Base-by-base conservation (phyloP, 92 coral and sea anemone species). In the Heteractis magnifica region DNA sequence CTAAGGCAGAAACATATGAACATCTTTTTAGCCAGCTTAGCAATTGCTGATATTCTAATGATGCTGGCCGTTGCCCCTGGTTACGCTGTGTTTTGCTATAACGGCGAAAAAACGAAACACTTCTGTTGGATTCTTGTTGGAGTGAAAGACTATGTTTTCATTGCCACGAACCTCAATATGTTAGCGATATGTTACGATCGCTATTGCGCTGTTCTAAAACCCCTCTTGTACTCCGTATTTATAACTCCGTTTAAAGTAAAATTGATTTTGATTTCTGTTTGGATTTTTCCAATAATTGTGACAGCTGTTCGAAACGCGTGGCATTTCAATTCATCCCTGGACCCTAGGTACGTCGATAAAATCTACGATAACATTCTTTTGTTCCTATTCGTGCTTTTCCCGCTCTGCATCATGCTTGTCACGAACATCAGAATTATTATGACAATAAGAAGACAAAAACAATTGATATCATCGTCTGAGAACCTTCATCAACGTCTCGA, bases 131-230 rank as follows among this genome's bases (percentile, higher is more conserved):
- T 10, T 14, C 62, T 58, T 77, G 86, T 60, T 81, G 89, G 92
- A 26, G 50, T 78, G 53, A 78, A 78, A 59, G 92, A 89, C 76
- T 51, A 80, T 10, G 83, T 84, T 6, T 87, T 92, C 77, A 68
- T 88, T 10, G 85, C 87, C 16, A 77, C 95, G 11, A 83, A 87
- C 73, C 86, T 91, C 56, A 91, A 89, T 56, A 65, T 93, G 55
- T 77, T 93, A 7, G 96, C 92, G 11, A 90, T 93, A 6, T 82
- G 88, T 4, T 90, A 86, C 26, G 97, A 93, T 55, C 84, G 97
- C 3, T 81, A 90, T 68, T 62, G 84, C 12, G 97, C 94, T 0
- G 92, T 90, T 26, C 52, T 93, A 48, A 72, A 90, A 10, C 94
- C 94, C 2, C 84, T 93, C n/a, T 79, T 49, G 71, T 92, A 92